Percentiles rank a stretch among this genome's conserved stretches.
Conservation (phyloP, 2,888 invertebrate species). For the Spilarctia lutea region DNA sequence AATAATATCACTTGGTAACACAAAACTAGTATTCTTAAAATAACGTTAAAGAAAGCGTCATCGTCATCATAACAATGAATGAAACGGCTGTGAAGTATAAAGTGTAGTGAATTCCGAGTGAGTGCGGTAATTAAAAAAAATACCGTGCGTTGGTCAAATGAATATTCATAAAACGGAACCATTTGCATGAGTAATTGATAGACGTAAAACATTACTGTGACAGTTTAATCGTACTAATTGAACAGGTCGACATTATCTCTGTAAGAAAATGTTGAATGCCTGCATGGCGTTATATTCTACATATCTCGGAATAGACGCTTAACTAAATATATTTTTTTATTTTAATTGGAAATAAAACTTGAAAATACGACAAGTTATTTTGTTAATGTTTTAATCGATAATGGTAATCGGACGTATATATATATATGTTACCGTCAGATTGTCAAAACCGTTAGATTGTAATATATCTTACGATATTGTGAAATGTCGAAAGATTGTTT, state of each 20-base stretch:
- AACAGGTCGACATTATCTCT: conserved; percentile 65
- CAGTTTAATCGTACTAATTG: conserved; percentile 75
- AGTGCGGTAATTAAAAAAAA: conserved; percentile 38
- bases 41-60: not conserved
- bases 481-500: too few relatives aligned
- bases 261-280: conserved; percentile 49
- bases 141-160: conserved; percentile 59
- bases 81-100: conserved; percentile 13
- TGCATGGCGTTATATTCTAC: conserved; percentile 30
- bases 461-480: too few relatives aligned
- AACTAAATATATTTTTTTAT: conserved; percentile 32
- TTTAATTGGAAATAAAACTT: conserved; percentile 14
- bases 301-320: conserved; percentile 14
- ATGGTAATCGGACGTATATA: not conserved
- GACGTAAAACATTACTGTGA: conserved; percentile 72
- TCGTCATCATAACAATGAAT: conserved; percentile 8
- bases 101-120: conserved; percentile 31
- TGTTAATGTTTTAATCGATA: conserved; percentile 3
- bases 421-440: too few relatives aligned
- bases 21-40: not conserved
- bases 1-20: not conserved
- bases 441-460: too few relatives aligned
- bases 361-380: conserved; percentile 8
- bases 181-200: conserved; percentile 81
- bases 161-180: conserved; percentile 73